Percentiles rank a stretch among this genome's conserved stretches.
phyloP scores from a whole-genome alignment of 2,113 vertebrate species.

The Pachycephala philippinensis region DNA sequence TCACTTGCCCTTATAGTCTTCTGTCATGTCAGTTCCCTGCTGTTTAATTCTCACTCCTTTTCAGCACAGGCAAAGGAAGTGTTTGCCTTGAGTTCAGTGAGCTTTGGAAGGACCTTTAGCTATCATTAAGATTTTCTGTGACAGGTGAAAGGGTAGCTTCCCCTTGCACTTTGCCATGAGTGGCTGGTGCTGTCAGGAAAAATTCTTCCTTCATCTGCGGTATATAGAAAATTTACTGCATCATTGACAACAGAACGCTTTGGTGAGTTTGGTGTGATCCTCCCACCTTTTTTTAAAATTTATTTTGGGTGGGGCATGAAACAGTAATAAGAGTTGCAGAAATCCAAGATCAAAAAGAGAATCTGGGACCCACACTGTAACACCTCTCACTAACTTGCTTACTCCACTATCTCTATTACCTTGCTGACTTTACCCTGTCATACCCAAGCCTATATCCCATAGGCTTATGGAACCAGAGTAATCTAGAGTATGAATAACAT shows the following conservation, averaged over 20 bases:
- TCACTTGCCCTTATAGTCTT: background rate
- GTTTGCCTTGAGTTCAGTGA: background rate
- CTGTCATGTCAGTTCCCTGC: background rate
- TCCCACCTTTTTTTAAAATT: fast-evolving
- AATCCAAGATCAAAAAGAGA: background rate
- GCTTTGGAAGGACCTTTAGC: background rate
- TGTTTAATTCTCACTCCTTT: background rate
- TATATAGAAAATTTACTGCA: background rate
- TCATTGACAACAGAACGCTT: background rate
- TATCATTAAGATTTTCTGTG: background rate
- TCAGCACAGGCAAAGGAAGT: background rate
- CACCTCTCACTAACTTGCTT: background rate
- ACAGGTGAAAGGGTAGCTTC: background rate
- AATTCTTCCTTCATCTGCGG: background rate
- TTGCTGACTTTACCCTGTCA: background rate
- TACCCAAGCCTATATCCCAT: background rate
- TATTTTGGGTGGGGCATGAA: background rate
- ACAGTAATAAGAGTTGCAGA: background rate
- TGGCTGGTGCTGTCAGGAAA: background rate
- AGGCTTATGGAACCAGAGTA: background rate
- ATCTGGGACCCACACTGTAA: background rate
- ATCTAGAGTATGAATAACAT: background rate
- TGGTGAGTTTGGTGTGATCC: background rate
- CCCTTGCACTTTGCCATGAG: background rate
- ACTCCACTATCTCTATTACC: background rate